phyloP scores from a whole-genome alignment of 2,888 invertebrate genomes.

The Idaea aversata region DNA sequence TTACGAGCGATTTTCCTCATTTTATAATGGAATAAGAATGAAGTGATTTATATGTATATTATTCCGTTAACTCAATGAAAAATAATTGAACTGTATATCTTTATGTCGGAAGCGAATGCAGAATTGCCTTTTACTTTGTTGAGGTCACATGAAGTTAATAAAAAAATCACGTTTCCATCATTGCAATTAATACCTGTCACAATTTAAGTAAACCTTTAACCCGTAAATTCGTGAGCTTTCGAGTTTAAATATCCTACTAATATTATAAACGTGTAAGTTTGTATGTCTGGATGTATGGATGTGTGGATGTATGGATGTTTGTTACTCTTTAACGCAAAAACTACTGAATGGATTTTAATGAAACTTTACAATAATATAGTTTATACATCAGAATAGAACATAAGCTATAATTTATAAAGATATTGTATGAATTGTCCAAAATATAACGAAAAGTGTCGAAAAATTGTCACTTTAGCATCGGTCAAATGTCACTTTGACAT shows the following conservation, averaged over 20 bases:
- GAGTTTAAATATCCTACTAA: not conserved
- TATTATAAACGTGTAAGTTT: too few relatives aligned
- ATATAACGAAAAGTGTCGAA: too few relatives aligned
- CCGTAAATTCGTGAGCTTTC: not conserved
- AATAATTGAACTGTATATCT: not conserved
- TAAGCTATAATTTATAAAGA: too few relatives aligned
- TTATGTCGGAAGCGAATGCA: not conserved
- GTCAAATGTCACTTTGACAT: too few relatives aligned
- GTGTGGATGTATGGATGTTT: too few relatives aligned
- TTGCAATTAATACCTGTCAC: not conserved
- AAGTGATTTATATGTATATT: not conserved
- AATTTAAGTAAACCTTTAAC: not conserved
- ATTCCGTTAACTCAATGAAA: not conserved
- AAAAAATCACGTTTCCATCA: not conserved
- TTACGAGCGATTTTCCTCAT: not conserved
- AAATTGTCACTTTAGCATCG: too few relatives aligned
- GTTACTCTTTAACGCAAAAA: too few relatives aligned
- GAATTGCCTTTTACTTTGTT: not conserved
- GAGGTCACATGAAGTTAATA: not conserved
- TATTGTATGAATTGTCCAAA: too few relatives aligned
- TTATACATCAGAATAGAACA: too few relatives aligned
- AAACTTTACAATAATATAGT: too few relatives aligned
- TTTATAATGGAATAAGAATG: not conserved
- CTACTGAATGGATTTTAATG: too few relatives aligned
- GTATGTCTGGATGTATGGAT: too few relatives aligned